These are phyloP conservation scores for Euborellia annulipes DNA, from an alignment of 1,140 invertebrate species.

Conservation along the genomic window DNA sequence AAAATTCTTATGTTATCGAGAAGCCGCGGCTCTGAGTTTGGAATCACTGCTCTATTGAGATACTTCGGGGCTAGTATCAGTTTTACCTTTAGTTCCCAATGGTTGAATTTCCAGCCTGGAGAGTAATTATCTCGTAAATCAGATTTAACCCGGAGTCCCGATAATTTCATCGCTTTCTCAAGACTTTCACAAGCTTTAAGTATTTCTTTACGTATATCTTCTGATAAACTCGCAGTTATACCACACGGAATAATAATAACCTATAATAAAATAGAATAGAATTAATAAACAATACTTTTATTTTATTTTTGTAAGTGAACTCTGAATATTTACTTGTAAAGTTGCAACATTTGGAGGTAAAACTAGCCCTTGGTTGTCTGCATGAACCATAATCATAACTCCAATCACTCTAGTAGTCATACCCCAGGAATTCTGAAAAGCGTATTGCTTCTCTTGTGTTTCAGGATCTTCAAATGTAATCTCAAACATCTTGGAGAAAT, in stretches of 20 bases:
- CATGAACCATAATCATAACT: constrained; percentile 93
- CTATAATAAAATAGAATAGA: constrained; percentile 27
- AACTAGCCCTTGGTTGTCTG: constrained; percentile 91
- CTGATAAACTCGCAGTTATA: constrained; percentile 64
- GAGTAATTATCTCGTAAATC: constrained; percentile 94
- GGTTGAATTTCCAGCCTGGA: constrained; percentile 99
- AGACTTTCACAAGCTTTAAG: constrained; percentile 54
- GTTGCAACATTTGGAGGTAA: constrained; percentile 83
- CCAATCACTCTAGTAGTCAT: constrained; percentile 90
- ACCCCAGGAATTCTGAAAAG: constrained; percentile 98
- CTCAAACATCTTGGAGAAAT: constrained; percentile 99
- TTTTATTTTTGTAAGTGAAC: too few species aligned
- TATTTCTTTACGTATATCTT: constrained; percentile 52
- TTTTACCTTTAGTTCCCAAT: constrained; percentile 91
- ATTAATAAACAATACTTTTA: not conserved
- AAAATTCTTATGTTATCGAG: not conserved
- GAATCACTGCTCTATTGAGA: not conserved
- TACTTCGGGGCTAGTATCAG: not conserved
- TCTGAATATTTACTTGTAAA: constrained; percentile 31
- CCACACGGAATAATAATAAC: constrained; percentile 93
- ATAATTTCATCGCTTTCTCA: constrained; percentile 36
- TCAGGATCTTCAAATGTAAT: constrained; percentile 87
- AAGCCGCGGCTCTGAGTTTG: not conserved
- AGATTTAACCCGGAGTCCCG: constrained; percentile 52
- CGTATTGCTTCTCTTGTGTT: constrained; percentile 75